Evolutionary conservation across 2,797 vertebrate species (phyloP), one percentile per base, ranked within the genome.

Genomic region (Limosa lapponica): DNA sequence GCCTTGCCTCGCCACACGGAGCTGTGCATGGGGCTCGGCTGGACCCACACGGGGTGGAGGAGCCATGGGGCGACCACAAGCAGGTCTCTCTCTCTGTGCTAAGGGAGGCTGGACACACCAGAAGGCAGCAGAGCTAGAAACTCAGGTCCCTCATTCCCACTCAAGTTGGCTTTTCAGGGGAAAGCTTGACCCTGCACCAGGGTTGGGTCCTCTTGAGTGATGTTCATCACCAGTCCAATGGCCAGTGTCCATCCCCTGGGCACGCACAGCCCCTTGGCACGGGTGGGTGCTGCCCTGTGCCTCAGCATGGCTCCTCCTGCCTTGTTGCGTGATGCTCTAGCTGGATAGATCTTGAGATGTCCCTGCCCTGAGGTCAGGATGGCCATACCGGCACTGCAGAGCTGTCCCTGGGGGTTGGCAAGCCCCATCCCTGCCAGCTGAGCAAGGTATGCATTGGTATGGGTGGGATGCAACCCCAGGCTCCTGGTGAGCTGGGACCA

Each of bases 321-420:
- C 58, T 79, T 0, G 0, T 25, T 3, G 1, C 0, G 6, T 22
- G 65, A 57, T 61, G 58, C 54, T 87, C 2, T 2, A 24, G 49
- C 52, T 75, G 44, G 8, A 32, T 7, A 57, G 66, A 84, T 58
- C 62, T 89, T 87, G 82, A 84, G 34, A 79, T n/a, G 41, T 78
- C 44, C 82, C 37, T 46, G 9, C n/a, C 10, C 54, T 41, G 44
- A 87, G 25, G 57, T 54, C 54, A 78, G 48, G 49, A 81, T 3
- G 4, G 41, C 67, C 70, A 75, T 25, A 57, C 13, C 3, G 5
- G 25, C 58, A 44, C 13, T 48, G 72, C 11, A 81, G 24, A 1
- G 4, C 30, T 16, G 6, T 37, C 39, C 12, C 58, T 51, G 4
- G 6, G 11, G n/a, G 17, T n/a, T 1, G 58, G 58, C 24, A 79